phyloP scores from a whole-genome alignment of 2,797 vertebrate genomes.

The Eupleurogrammus muticus region DNA sequence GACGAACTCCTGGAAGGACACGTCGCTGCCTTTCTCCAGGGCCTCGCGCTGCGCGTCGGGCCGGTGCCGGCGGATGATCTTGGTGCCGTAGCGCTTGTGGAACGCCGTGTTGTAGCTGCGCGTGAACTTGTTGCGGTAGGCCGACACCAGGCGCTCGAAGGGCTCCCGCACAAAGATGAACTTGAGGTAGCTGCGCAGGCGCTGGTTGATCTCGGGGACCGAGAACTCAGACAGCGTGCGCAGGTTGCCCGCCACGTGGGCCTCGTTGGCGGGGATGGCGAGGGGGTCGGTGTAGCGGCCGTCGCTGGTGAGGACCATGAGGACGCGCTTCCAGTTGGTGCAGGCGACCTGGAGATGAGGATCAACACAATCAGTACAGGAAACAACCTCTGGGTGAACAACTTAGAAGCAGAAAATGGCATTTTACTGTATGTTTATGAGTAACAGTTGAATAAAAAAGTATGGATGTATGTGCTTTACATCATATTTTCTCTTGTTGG shows the following conservation, averaged over 20 bases:
- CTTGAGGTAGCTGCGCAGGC: constrained; percentile 94
- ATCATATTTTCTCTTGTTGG: too few species aligned
- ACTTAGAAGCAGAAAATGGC: too few species aligned
- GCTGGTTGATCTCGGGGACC: constrained; percentile 89
- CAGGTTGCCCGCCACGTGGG: constrained; percentile 89
- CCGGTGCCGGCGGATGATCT: constrained; percentile 91
- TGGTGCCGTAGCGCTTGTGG: constrained; percentile 93
- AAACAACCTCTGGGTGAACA: too few species aligned
- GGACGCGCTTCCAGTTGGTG: constrained; percentile 97
- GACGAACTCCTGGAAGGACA: constrained; percentile 93
- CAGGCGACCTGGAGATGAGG: constrained; percentile 85
- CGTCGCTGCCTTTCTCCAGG: constrained; percentile 87
- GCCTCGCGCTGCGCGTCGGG: constrained; percentile 80
- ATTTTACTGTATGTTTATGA: too few species aligned
- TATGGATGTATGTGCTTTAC: too few species aligned
- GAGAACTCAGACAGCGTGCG: constrained; percentile 91
- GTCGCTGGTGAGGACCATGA: constrained; percentile 92
- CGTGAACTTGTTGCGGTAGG: constrained; percentile 95
- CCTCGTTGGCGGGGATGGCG: constrained; percentile 92
- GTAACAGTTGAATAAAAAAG: too few species aligned
- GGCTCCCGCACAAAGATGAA: constrained; percentile 96
- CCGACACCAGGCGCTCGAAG: constrained; percentile 94
- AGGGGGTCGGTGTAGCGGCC: constrained; percentile 87
- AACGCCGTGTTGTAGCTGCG: constrained; percentile 94
- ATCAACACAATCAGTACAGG: too few species aligned